These are phyloP conservation scores for Atta colombica DNA, from an alignment of 1,140 invertebrate genomes.

Conservation along the genomic window DNA sequence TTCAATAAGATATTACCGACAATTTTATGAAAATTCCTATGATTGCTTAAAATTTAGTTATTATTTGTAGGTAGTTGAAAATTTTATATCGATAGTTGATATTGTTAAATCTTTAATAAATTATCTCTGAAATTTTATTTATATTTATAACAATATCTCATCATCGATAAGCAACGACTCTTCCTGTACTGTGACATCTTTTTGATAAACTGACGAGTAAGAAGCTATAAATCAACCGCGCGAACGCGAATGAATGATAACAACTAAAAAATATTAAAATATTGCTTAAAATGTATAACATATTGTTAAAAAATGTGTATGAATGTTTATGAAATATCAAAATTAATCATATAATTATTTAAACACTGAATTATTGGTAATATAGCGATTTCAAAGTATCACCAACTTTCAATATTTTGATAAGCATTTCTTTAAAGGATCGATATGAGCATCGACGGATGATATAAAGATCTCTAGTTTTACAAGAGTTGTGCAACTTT, in stretches of 20 bases:
- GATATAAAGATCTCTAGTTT: neutral
- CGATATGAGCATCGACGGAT: neutral
- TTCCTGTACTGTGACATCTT: neutral
- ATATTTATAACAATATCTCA: neutral
- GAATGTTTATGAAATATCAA: neutral
- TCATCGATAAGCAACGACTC: neutral
- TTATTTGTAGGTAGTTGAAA: neutral
- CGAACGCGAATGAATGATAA: neutral
- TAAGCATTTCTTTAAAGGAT: neutral
- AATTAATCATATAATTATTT: neutral
- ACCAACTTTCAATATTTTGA: neutral
- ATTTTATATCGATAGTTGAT: neutral
- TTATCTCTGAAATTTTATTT: neutral
- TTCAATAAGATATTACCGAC: neutral
- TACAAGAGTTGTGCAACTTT: neutral
- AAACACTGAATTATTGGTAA: neutral
- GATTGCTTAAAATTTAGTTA: neutral
- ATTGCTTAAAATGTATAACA: neutral
- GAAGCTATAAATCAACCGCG: neutral
- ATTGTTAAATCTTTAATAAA: neutral
- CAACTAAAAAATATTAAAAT: neutral
- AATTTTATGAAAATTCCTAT: neutral
- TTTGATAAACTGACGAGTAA: neutral
- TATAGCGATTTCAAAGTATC: neutral
- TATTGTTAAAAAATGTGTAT: neutral